phyloP scores from a whole-genome alignment of 2,888 invertebrate species.

The Drosophila glabriapex region DNA sequence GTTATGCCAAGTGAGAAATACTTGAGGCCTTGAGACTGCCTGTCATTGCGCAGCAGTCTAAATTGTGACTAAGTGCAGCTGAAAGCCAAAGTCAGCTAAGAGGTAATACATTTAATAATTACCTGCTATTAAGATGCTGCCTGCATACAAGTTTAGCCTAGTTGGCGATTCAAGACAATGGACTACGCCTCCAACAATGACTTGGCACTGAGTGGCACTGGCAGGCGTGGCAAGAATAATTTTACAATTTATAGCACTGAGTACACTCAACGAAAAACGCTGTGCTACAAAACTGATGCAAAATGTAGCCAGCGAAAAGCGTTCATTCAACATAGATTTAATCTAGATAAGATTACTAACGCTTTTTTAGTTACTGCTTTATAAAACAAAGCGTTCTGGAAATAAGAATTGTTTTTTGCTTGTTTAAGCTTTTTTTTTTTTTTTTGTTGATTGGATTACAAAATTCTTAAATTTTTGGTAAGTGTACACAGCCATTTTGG shows the following conservation, averaged over 20 bases:
- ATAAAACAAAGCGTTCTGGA: background rate
- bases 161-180: constrained; percentile 37
- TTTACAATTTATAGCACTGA: constrained; percentile 27
- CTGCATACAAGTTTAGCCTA: constrained; percentile 22
- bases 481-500: background rate
- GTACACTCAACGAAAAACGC: background rate
- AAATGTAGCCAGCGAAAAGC: background rate
- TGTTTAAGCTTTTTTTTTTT: background rate
- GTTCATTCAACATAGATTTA: background rate
- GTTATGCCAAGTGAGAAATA: constrained; percentile 48
- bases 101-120: constrained; percentile 58
- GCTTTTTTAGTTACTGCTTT: background rate
- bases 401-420: background rate
- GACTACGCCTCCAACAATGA: constrained; percentile 20
- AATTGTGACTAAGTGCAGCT: constrained; percentile 71
- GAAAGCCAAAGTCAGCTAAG: constrained; percentile 32
- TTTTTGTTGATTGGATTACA: background rate
- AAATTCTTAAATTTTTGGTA: constrained; percentile 3
- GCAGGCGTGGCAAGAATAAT: constrained; percentile 20
- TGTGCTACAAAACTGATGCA: background rate
- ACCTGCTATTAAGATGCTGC: constrained; percentile 60
- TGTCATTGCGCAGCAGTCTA: constrained; percentile 53
- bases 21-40: constrained; percentile 61
- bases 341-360: background rate
- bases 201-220: constrained; percentile 3